Percentiles rank a stretch among this genome's conserved stretches.
These are phyloP conservation scores for Mesoligia furuncula DNA, from an alignment of 2,888 invertebrate genomes.

Conservation along the genomic window DNA sequence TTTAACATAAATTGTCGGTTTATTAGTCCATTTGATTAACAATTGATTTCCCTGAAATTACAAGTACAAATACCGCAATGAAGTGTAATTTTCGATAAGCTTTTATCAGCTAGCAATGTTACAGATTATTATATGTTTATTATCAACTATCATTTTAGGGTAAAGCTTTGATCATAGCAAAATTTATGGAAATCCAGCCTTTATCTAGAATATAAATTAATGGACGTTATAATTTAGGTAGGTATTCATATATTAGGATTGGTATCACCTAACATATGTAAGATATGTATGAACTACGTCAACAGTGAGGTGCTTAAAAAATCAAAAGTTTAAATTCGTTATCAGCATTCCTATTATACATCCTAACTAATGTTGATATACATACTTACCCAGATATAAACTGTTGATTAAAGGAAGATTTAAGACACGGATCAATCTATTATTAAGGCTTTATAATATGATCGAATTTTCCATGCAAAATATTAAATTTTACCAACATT, in stretches of 20 bases:
- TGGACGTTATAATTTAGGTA: neutral
- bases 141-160: neutral
- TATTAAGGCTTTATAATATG: no score
- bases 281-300: neutral
- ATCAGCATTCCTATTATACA: neutral
- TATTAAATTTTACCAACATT: no score
- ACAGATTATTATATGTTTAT: no score
- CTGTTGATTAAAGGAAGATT: no score
- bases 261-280: no score
- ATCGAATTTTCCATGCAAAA: no score
- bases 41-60: neutral
- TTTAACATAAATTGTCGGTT: no score
- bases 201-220: neutral
- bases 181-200: conserved; percentile 6
- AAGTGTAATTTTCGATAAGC: conserved; percentile 10
- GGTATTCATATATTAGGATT: neutral
- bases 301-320: neutral
- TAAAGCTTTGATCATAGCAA: conserved; percentile 2
- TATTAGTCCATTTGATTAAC: neutral
- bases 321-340: neutral
- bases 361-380: neutral
- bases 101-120: neutral
- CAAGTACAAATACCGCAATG: neutral
- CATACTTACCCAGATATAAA: no score
- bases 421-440: no score